Conservation (phyloP, 2,888 invertebrate genomes). For the Mechanitis mazaeus region DNA sequence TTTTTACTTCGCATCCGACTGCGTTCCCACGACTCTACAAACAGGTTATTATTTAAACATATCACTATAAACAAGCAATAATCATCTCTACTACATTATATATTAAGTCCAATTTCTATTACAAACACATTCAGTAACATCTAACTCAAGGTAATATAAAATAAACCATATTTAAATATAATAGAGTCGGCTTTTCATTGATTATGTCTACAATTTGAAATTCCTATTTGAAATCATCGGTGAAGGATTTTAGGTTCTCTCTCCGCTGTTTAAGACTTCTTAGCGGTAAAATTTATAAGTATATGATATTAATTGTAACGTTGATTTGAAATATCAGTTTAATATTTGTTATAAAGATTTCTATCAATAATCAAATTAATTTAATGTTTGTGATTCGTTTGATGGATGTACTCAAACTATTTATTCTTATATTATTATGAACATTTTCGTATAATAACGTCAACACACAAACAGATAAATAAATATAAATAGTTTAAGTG, state of each 20-base stretch:
- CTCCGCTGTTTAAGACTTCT: slow-evolving; percentile 64
- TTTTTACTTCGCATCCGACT: slow-evolving; percentile 74
- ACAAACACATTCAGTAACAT: slow-evolving; percentile 17
- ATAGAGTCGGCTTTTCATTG: slow-evolving; percentile 26
- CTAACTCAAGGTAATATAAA: slow-evolving; percentile 5
- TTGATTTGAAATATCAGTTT: background rate
- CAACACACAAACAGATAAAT: no score
- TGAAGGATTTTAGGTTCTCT: slow-evolving; percentile 73
- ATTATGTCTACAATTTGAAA: slow-evolving; percentile 67
- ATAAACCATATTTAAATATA: background rate
- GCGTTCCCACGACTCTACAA: slow-evolving; percentile 74
- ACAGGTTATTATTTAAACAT: slow-evolving; percentile 76
- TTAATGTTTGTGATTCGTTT: no score
- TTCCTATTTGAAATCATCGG: slow-evolving; percentile 70
- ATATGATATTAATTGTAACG: slow-evolving; percentile 62
- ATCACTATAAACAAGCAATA: slow-evolving; percentile 43
- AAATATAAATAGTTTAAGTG: no score
- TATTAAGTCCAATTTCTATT: slow-evolving; percentile 42
- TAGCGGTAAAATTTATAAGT: slow-evolving; percentile 66
- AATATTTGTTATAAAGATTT: no score
- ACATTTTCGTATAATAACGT: no score
- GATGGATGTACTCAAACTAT: no score
- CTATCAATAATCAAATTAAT: no score
- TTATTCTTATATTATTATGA: no score
- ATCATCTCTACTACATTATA: slow-evolving; percentile 36